Conservation (phyloP, 1,140 invertebrate species). For the Cherax quadricarinatus region DNA sequence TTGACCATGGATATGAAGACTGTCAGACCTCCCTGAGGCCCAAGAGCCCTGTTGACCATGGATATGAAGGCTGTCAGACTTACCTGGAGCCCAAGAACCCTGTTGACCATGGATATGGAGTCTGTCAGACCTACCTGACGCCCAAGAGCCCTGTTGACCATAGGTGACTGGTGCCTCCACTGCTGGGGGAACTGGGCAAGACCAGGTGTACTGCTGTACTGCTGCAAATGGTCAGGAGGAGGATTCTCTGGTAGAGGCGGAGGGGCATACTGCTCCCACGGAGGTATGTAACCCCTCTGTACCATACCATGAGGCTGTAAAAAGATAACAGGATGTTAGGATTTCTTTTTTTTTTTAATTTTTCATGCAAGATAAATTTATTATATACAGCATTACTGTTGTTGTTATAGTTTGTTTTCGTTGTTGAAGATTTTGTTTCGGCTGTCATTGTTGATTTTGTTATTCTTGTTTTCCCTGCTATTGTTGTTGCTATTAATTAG, state of each 20-base stretch:
- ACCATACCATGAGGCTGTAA: conserved; percentile 35
- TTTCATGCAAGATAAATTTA: neutral
- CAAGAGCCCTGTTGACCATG: no score
- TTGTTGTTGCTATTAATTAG: no score
- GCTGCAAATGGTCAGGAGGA: conserved; percentile 55
- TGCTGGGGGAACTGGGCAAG: conserved; percentile 22
- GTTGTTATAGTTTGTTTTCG: no score
- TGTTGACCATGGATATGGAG: no score
- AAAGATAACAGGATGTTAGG: neutral
- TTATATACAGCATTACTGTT: neutral
- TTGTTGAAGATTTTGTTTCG: no score
- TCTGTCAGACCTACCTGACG: conserved; percentile 9
- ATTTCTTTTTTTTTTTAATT: neutral
- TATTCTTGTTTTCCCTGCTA: no score
- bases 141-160: conserved; percentile 47
- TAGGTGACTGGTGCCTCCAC: conserved; percentile 59
- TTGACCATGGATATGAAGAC: no score
- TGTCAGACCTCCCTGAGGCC: no score
- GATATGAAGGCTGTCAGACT: no score
- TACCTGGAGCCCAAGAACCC: no score
- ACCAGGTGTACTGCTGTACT: conserved; percentile 12
- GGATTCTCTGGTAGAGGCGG: conserved; percentile 54
- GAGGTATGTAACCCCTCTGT: conserved; percentile 50
- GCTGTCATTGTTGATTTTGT: no score
- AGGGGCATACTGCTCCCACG: conserved; percentile 44